phyloP scores from a whole-genome alignment of 1,140 invertebrate genomes.

The Mycetomoellerius zeteki region DNA sequence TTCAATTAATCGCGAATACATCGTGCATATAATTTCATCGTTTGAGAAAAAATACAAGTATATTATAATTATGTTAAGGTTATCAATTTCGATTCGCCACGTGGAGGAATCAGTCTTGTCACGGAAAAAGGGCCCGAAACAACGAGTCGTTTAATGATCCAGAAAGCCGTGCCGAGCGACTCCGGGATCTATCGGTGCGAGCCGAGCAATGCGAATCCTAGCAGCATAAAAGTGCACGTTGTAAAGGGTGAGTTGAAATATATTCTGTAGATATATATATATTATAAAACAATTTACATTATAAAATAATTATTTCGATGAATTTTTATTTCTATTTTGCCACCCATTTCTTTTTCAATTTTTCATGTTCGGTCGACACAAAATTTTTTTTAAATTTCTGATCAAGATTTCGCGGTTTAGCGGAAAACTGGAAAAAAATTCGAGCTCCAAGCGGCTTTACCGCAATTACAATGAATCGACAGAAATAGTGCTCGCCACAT shows the following conservation, averaged over 20 bases:
- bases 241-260: conserved; percentile 87
- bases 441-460: conserved; percentile 27
- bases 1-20: conserved; percentile 28
- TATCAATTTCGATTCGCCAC: conserved; percentile 88
- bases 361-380: background rate
- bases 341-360: conserved; percentile 24
- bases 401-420: conserved; percentile 32
- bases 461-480: conserved; percentile 39
- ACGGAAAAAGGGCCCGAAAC: conserved; percentile 89
- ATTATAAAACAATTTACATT: no score
- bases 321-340: conserved; percentile 1
- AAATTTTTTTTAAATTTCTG: conserved; percentile 23
- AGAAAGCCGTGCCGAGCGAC: conserved; percentile 87
- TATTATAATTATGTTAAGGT: conserved; percentile 78
- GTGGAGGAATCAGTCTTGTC: conserved; percentile 88
- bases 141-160: conserved; percentile 89
- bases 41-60: background rate
- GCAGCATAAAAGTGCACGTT: conserved; percentile 89
- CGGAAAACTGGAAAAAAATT: conserved; percentile 52
- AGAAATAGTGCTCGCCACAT: background rate
- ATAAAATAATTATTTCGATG: background rate
- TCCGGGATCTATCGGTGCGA: conserved; percentile 89
- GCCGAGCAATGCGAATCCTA: conserved; percentile 89
- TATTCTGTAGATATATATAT: background rate
- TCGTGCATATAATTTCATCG: conserved; percentile 1